phyloP scores from a whole-genome alignment of 2,113 vertebrate genomes.

The Phyllostomus discolor region DNA sequence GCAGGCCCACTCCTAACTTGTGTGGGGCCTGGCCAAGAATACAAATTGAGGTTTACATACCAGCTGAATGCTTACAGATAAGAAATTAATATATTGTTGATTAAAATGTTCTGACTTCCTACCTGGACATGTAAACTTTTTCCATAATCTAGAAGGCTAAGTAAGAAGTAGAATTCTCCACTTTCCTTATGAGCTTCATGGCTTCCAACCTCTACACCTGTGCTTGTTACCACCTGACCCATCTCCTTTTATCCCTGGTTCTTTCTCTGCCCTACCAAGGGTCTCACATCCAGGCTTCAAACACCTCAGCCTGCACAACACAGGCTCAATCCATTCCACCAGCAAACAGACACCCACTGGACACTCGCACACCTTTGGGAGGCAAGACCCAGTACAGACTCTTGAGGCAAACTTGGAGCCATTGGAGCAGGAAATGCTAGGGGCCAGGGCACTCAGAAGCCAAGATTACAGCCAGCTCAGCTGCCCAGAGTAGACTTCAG shows the following conservation, averaged over 20 bases:
- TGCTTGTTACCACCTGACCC: accelerated
- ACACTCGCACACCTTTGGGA: not conserved
- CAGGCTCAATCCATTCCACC: not conserved
- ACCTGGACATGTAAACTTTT: not conserved
- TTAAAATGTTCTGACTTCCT: not conserved
- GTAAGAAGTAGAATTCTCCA: not conserved
- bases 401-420: not conserved
- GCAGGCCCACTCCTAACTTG: not conserved
- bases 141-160: not conserved
- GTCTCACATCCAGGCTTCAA: not conserved
- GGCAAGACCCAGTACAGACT: not conserved
- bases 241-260: not conserved
- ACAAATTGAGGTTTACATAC: not conserved
- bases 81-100: not conserved
- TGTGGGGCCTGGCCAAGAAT: not conserved
- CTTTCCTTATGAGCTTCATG: not conserved
- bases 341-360: not conserved
- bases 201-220: not conserved
- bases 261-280: not conserved
- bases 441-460: not conserved
- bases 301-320: not conserved
- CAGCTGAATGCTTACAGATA: not conserved
- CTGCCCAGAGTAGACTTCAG: not conserved
- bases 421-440: not conserved
- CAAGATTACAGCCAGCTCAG: not conserved